Evolutionary conservation across 2,888 invertebrate species (phyloP).

Genomic region (Physocephala rufipes): DNA sequence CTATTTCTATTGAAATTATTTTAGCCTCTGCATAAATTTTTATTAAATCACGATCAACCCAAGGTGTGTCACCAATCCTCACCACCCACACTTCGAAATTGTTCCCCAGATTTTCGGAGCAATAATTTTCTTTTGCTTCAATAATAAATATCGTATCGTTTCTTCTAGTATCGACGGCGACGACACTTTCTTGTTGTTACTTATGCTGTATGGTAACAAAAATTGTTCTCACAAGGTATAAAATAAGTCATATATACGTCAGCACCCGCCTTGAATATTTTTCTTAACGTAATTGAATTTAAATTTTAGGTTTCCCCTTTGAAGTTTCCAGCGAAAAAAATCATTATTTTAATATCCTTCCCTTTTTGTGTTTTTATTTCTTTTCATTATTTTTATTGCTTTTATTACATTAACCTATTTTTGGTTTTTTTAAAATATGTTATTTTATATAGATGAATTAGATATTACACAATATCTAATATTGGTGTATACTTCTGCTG

Average conservation of each 20-base stretch:
- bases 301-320: no score
- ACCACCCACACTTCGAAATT: background rate
- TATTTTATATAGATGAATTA: slow-evolving; percentile 1
- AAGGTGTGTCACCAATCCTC: no score
- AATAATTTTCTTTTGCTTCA: slow-evolving; percentile 25
- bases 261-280: background rate
- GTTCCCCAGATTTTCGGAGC: slow-evolving; percentile 16
- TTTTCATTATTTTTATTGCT: background rate
- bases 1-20: no score
- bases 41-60: no score
- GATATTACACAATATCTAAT: no score
- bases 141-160: slow-evolving; percentile 1
- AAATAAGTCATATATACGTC: background rate
- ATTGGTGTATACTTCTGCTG: background rate
- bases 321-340: no score
- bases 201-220: slow-evolving; percentile 27
- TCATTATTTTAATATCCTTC: background rate
- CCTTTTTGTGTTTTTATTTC: background rate
- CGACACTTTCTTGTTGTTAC: background rate
- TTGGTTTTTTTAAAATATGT: no score
- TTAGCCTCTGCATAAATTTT: no score
- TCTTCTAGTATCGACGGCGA: no score
- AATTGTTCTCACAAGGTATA: slow-evolving; percentile 25
- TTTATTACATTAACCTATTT: background rate
- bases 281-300: slow-evolving; percentile 18